phyloP scores from a whole-genome alignment of 2,113 vertebrate species.

The Quiscalus mexicanus region DNA sequence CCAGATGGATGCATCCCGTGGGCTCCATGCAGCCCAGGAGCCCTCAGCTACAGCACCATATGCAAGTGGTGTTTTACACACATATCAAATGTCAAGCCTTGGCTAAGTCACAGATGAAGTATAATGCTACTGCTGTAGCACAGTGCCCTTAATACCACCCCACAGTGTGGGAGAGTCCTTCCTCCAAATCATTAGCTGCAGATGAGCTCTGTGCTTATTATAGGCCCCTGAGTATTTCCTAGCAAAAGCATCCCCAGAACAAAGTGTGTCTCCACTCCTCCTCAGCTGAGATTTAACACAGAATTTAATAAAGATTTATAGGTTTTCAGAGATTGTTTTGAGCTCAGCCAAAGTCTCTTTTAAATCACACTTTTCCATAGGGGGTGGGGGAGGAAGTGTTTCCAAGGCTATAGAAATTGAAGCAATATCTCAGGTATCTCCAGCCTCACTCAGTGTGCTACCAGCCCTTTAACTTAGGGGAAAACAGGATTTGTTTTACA shows the following conservation, averaged over 20 bases:
- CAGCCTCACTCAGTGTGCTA: background rate
- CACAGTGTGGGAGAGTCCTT: background rate
- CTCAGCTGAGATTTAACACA: constrained; percentile 21
- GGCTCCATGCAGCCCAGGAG: background rate
- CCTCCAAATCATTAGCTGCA: background rate
- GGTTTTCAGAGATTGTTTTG: constrained; percentile 40
- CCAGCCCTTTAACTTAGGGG: background rate
- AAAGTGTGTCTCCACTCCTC: background rate
- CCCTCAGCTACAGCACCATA: constrained; percentile 13
- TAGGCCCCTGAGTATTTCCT: background rate
- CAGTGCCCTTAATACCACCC: background rate
- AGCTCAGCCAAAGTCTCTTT: constrained; percentile 24
- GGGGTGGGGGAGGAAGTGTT: background rate
- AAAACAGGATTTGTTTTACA: constrained; percentile 19
- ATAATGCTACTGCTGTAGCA: constrained; percentile 4
- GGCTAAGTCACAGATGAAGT: background rate
- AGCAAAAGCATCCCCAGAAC: background rate
- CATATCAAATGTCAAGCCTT: constrained; percentile 30
- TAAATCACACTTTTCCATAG: constrained; percentile 33
- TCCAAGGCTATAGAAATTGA: constrained; percentile 40
- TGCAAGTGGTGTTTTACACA: constrained; percentile 42
- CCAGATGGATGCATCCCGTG: constrained; percentile 22
- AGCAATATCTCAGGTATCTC: constrained; percentile 53
- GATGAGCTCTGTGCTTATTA: background rate
- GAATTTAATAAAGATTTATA: constrained; percentile 65